These are phyloP conservation scores for Drosophila percnosoma DNA, from an alignment of 2,888 invertebrate genomes.

Conservation along the genomic window DNA sequence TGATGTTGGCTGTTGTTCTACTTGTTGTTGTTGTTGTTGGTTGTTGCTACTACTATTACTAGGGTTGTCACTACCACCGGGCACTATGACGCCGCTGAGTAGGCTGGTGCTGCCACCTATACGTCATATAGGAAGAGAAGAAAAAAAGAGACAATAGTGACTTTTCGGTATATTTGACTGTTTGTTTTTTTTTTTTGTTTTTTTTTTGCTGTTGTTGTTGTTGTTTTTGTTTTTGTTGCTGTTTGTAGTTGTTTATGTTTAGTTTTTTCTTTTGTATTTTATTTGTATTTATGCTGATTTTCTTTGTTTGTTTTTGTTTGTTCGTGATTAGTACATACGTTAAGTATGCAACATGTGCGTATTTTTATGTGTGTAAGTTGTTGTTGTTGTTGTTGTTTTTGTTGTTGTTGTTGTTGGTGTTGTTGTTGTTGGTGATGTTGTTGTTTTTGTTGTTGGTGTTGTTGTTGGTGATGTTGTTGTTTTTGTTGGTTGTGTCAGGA, in stretches of 20 bases:
- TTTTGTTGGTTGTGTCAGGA: constrained; percentile 27
- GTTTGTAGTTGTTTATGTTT: constrained; percentile 27
- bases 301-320: constrained; percentile 9
- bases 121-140: constrained; percentile 85
- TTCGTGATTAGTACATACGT: constrained; percentile 17
- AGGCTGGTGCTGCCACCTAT: constrained; percentile 85
- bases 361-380: constrained; percentile 32
- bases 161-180: constrained; percentile 84
- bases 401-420: rapidly evolving
- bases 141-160: constrained; percentile 86
- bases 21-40: constrained; percentile 79
- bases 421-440: too few relatives aligned
- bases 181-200: constrained; percentile 22
- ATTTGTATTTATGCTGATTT: constrained; percentile 24
- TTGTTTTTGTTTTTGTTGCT: constrained; percentile 14
- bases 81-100: constrained; percentile 85
- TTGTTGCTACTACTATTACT: constrained; percentile 82
- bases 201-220: constrained; percentile 32
- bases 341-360: constrained; percentile 16
- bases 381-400: constrained; percentile 23
- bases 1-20: constrained; percentile 73
- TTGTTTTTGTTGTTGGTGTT: too few relatives aligned
- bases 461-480: constrained; percentile 1
- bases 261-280: constrained; percentile 38
- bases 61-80: constrained; percentile 84